Evolutionary conservation across 2,113 vertebrate genomes (phyloP).

Genomic region (Pelvicachromis taeniatus): DNA sequence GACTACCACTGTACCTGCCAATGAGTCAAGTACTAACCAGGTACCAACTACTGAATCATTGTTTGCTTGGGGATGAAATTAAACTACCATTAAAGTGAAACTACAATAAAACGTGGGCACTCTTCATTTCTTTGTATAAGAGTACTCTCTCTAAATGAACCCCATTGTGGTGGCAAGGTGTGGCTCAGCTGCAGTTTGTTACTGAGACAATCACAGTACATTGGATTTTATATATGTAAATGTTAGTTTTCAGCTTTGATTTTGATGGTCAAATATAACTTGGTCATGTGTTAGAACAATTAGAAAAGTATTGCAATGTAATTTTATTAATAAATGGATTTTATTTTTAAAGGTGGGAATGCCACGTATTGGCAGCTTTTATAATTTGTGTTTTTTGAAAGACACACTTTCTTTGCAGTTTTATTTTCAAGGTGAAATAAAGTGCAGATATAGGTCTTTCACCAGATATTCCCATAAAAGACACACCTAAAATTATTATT

Average conservation of each 20-base stretch:
- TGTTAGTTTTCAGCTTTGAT: neutral
- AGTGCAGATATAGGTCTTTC: neutral
- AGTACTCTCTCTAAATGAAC: neutral
- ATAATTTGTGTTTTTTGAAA: no score
- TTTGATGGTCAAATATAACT: neutral
- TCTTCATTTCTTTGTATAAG: neutral
- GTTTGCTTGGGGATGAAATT: accelerated
- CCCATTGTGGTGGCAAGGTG: neutral
- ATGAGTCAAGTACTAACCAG: neutral
- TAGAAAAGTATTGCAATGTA: neutral
- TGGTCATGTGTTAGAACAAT: neutral
- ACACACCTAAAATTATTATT: no score
- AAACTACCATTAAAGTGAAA: neutral
- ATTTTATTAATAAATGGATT: neutral
- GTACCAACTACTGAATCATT: neutral
- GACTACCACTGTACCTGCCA: neutral
- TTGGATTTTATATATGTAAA: neutral
- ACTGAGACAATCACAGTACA: neutral
- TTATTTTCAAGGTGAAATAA: no score
- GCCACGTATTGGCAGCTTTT: no score
- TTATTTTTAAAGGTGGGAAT: neutral
- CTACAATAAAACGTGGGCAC: neutral
- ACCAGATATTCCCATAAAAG: neutral
- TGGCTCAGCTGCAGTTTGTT: neutral
- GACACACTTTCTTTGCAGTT: no score